Conservation (phyloP, 2,888 invertebrate genomes). For the Zootermopsis nevadensis region DNA sequence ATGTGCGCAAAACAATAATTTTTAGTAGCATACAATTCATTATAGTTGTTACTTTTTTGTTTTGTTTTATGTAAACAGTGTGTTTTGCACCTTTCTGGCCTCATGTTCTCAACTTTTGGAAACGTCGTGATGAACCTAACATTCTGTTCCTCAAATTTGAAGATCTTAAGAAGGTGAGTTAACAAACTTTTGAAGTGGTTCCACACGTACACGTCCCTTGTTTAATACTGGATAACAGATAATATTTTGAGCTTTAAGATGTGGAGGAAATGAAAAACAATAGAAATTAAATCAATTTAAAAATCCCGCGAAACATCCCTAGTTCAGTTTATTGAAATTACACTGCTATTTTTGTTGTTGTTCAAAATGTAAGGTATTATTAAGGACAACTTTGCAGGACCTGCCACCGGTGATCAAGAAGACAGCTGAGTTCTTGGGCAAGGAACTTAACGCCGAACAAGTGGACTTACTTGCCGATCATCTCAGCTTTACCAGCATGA, state of each 20-base stretch:
- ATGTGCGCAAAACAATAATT: too few relatives aligned
- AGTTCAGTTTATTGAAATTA: too few relatives aligned
- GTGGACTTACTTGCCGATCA: constrained; percentile 65
- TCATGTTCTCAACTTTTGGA: constrained; percentile 75
- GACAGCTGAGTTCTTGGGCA: constrained; percentile 67
- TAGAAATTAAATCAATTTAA: too few relatives aligned
- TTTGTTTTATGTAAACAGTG: constrained; percentile 54
- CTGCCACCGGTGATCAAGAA: constrained; percentile 65
- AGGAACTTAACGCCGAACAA: constrained; percentile 63
- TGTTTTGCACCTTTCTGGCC: constrained; percentile 69
- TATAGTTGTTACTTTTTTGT: background rate
- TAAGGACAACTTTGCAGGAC: constrained; percentile 58
- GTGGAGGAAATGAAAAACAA: too few relatives aligned
- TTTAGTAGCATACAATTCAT: background rate
- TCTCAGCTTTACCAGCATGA: constrained; percentile 73
- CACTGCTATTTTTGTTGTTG: too few relatives aligned
- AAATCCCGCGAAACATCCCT: too few relatives aligned
- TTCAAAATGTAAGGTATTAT: too few relatives aligned
- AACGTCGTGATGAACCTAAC: constrained; percentile 75
- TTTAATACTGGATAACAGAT: too few relatives aligned
- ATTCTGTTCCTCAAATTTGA: constrained; percentile 84
- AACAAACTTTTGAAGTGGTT: background rate
- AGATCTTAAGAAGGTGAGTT: constrained; percentile 74
- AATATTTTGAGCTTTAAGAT: too few relatives aligned
- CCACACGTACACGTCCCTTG: background rate